Percentiles rank a stretch among this genome's conserved stretches.
Evolutionary conservation across 2,113 vertebrate species (phyloP).

Genomic region (Galemys pyrenaicus): DNA sequence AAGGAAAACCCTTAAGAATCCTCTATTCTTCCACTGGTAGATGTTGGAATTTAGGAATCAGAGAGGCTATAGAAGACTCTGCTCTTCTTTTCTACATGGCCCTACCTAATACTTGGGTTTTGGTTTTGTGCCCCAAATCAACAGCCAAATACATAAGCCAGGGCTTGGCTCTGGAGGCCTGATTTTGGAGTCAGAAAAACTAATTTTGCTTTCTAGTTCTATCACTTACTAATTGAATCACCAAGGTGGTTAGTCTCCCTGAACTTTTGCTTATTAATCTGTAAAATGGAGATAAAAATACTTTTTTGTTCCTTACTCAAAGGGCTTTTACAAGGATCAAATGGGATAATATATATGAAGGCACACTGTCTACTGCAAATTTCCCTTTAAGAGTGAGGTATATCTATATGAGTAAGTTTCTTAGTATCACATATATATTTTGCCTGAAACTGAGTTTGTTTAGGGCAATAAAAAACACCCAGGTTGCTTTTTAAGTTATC

Average conservation of each 20-base stretch:
- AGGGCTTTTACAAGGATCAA: neutral
- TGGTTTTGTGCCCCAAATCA: neutral
- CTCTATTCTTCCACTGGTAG: neutral
- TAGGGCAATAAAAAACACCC: neutral
- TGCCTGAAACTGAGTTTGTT: neutral
- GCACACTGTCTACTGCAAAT: neutral
- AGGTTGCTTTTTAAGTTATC: neutral
- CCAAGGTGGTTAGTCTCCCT: neutral
- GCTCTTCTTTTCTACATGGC: neutral
- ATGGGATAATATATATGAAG: neutral
- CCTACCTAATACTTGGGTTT: neutral
- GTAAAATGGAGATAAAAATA: neutral
- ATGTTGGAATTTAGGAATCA: neutral
- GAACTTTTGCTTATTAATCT: slow-evolving; percentile 17
- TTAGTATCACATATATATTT: neutral
- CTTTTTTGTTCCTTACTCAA: neutral
- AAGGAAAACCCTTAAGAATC: neutral
- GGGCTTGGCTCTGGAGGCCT: neutral
- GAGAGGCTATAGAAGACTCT: neutral
- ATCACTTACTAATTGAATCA: neutral
- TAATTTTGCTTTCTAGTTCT: neutral
- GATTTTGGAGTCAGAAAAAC: neutral
- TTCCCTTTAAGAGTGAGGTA: neutral
- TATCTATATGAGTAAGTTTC: neutral
- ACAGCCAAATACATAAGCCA: too few species aligned